Base-by-base conservation (phyloP, 2,113 vertebrate genomes). In the Elachura formosa region DNA sequence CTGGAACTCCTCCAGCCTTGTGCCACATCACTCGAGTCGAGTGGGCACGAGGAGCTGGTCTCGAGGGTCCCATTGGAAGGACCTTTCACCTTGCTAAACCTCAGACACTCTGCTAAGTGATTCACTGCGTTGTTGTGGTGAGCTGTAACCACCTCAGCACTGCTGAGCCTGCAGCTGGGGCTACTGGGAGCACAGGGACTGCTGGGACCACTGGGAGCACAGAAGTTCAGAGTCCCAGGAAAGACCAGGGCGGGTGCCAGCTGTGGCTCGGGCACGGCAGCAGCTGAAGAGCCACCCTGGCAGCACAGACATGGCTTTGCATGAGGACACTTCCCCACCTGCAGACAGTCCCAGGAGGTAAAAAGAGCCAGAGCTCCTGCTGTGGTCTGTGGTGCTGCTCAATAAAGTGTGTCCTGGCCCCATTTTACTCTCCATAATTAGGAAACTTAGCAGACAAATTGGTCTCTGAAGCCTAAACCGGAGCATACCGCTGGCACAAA, bases 351-450 rank as follows among this genome's bases (percentile, higher is more conserved):
- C 80, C 68, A n/a, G 51, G 84, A 71, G 86, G 72, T 22, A 81
- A 38, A 29, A 45, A 43, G 40, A 43, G 84, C 55, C 76, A 74
- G 41, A 71, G 61, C 55, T 80, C 80, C 10, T 7, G 28, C 87
- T 61, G 64, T 29, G 49, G 46, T 48, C 78, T 67, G 5, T 33
- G 63, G 68, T 49, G 71, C 52, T 69, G 87, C 72, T 94, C 88
- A 22, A 7, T 71, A 54, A 64, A 23, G 21, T 23, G 31, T 46
- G 73, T 81, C 74, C 92, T 84, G 46, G 64, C 69, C 59, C 45
- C 67, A 3, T 79, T 95, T 87, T 43, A 68, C 26, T 72, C 87
- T 75, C 66, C 34, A 36, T 89, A 87, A 91, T 93, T 64, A 81
- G 81, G 78, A 83, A 93, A 82, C 67, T 55, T 81, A 56, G 68